Base-by-base conservation (phyloP, 2,797 vertebrate genomes). In the Helicolenus hilgendorfi region DNA sequence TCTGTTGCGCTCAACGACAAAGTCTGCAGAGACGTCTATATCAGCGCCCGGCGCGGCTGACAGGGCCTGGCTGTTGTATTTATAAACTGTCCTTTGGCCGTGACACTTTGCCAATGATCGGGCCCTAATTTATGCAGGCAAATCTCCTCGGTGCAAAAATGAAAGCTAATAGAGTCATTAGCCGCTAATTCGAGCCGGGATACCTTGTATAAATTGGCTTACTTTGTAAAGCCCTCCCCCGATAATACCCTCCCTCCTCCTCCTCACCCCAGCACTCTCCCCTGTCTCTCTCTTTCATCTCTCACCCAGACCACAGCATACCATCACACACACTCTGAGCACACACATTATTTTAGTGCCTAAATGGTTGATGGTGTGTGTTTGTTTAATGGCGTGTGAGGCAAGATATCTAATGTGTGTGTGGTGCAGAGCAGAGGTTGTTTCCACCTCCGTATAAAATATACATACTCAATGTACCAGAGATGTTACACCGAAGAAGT, bases 151-250 rank as follows among this genome's bases (percentile, higher is more conserved):
- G 98, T 98, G 98, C 98, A 99, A 99, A 99, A 99, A 99, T 98
- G 98, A 99, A 99, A 99, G 98, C 98, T 99, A 99, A 99, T 99
- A 99, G 99, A 99, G 99, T 99, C 99, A 98, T 99, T 99, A 99
- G 98, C 98, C 96, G 97, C 98, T 99, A 99, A 99, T 98, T 98
- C 98, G 98, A 98, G 97, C 97, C 98, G 97, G 98, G 98, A 98
- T 98, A 98, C 97, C 98, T 98, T 98, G 98, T 98, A 98, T 99
- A 99, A 99, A 98, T 98, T 98, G 98, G 98, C 98, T 99, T 98
- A 98, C 98, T 98, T 99, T 99, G 98, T 98, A 98, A 98, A 98
- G 98, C 98, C 98, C 96, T 98, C 98, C 98, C 98, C 94, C 96
- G 98, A 94, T 92, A 95, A 95, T 95, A 92, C 67, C 77, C 96